phyloP scores from a whole-genome alignment of 2,797 vertebrate species.

The Macropodus opercularis region DNA sequence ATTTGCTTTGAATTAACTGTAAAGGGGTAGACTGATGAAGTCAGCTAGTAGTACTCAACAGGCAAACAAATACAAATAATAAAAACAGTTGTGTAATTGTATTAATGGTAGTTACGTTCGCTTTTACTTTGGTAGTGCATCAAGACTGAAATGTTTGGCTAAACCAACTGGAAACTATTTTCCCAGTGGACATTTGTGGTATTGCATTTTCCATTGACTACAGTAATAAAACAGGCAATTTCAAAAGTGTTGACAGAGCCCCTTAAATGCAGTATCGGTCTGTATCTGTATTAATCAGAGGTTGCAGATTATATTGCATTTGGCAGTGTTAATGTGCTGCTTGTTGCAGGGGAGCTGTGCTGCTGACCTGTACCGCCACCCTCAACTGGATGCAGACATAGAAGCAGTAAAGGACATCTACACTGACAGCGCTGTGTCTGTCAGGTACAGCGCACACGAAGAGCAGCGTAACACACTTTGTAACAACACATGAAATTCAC shows the following conservation, averaged over 20 bases:
- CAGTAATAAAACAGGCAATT: too few species aligned
- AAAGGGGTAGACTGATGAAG: neutral
- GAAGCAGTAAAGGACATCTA: constrained; percentile 99
- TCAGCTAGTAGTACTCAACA: neutral
- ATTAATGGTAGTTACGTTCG: too few species aligned
- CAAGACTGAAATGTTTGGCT: too few species aligned
- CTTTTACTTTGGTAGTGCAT: too few species aligned
- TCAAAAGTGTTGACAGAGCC: too few species aligned
- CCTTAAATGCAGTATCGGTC: too few species aligned
- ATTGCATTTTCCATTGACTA: neutral
- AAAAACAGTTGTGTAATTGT: too few species aligned
- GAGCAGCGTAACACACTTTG: neutral
- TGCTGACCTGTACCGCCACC: constrained; percentile 96
- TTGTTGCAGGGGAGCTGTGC: constrained; percentile 91
- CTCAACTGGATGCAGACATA: constrained; percentile 97
- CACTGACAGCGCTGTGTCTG: constrained; percentile 93
- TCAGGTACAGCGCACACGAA: constrained; percentile 83
- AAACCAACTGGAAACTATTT: neutral
- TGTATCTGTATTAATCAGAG: too few species aligned
- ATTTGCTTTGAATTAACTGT: too few species aligned
- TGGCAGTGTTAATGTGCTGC: too few species aligned
- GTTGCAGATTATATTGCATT: too few species aligned
- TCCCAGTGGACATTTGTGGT: neutral
- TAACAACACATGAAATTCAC: constrained; percentile 9
- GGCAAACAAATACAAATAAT: neutral